Percentiles rank a stretch among this genome's conserved stretches.
phyloP scores from a whole-genome alignment of 2,888 invertebrate species.

The Agrochola macilenta region DNA sequence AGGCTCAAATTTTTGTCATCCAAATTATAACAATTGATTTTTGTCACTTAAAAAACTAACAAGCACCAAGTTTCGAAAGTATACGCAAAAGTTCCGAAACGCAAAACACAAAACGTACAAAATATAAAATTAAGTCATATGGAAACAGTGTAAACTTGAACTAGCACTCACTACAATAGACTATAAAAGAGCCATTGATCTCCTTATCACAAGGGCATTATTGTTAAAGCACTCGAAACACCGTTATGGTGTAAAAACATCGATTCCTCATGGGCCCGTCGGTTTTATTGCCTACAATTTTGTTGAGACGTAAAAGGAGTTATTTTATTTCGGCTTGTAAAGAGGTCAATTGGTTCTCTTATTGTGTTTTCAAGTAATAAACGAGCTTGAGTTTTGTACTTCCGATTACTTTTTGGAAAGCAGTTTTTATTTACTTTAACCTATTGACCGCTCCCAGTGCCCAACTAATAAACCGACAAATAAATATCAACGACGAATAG shows the following conservation, averaged over 20 bases:
- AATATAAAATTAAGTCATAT: slow-evolving; percentile 62
- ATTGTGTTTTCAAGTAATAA: slow-evolving; percentile 44
- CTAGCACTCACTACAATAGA: slow-evolving; percentile 55
- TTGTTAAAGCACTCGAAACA: slow-evolving; percentile 55
- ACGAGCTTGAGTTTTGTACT: slow-evolving; percentile 34
- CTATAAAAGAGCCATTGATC: slow-evolving; percentile 63
- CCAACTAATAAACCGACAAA: no score
- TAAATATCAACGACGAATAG: no score
- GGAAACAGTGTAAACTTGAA: slow-evolving; percentile 60
- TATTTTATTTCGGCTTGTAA: slow-evolving; percentile 54
- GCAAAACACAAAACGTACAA: slow-evolving; percentile 34
- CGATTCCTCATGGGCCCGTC: slow-evolving; percentile 48
- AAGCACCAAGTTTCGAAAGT: neutral
- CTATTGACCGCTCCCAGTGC: no score
- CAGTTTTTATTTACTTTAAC: neutral
- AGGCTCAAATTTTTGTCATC: no score
- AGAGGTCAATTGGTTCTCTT: slow-evolving; percentile 53
- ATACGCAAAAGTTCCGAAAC: neutral
- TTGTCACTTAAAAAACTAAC: no score
- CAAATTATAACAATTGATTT: no score
- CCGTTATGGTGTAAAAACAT: slow-evolving; percentile 62
- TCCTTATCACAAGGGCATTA: slow-evolving; percentile 65
- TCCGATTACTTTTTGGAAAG: slow-evolving; percentile 40
- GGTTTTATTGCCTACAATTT: slow-evolving; percentile 59
- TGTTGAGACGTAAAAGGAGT: slow-evolving; percentile 42